Conservation (phyloP, 2,888 invertebrate genomes). For the Parascotia fuliginaria region DNA sequence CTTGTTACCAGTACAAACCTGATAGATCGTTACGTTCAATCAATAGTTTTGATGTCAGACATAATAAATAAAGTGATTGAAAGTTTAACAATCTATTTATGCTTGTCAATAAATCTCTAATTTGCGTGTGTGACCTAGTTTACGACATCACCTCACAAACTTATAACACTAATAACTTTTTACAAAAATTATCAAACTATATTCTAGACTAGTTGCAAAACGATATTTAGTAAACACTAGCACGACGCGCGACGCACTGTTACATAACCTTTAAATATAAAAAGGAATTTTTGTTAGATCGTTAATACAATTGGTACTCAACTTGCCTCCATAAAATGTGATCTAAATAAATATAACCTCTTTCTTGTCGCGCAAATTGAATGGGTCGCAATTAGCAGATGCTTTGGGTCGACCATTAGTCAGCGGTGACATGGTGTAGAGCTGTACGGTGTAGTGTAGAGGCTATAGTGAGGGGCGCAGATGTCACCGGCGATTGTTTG, state of each 20-base stretch:
- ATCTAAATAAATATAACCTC: constrained; percentile 14
- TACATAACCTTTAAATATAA: too few relatives aligned
- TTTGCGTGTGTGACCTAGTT: too few relatives aligned
- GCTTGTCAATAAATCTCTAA: too few relatives aligned
- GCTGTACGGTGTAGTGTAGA: constrained; percentile 10
- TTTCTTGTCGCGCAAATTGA: constrained; percentile 46
- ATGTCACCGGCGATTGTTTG: constrained; percentile 79
- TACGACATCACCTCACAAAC: too few relatives aligned
- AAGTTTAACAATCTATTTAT: too few relatives aligned
- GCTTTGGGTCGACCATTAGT: constrained; percentile 57
- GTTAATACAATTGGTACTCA: not conserved
- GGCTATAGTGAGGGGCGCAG: constrained; percentile 63
- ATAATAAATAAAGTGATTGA: not conserved
- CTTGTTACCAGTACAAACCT: constrained; percentile 52
- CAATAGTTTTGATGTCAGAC: not conserved
- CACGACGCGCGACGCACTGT: too few relatives aligned
- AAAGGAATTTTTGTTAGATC: too few relatives aligned
- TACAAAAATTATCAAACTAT: too few relatives aligned
- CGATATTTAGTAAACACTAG: too few relatives aligned
- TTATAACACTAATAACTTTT: too few relatives aligned
- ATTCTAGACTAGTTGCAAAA: too few relatives aligned
- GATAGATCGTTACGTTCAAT: constrained; percentile 36
- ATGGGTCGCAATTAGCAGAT: constrained; percentile 74
- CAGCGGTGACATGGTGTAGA: constrained; percentile 43
- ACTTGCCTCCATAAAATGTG: not conserved